Evolutionary conservation across 2,888 invertebrate genomes (phyloP).

Genomic region (Drosophila neotestacea): DNA sequence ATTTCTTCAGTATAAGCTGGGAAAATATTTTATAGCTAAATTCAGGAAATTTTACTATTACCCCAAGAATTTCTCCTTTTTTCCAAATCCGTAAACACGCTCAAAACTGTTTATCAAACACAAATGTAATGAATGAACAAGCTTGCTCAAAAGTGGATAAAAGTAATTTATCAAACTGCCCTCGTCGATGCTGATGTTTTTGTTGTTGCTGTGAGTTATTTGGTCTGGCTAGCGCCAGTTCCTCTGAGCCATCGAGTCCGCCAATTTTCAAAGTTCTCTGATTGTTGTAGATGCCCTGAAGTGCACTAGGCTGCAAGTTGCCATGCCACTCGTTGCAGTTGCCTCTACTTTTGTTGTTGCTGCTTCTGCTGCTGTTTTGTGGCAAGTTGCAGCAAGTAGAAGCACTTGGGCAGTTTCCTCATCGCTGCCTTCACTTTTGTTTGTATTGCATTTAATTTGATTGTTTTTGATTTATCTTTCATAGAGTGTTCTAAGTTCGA

Average conservation of each 20-base stretch:
- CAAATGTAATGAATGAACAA: too few species aligned
- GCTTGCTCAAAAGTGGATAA: too few species aligned
- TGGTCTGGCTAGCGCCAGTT: constrained; percentile 48
- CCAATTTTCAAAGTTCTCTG: constrained; percentile 54
- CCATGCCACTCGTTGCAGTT: constrained; percentile 24
- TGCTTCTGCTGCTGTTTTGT: constrained; percentile 30
- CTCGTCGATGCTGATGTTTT: constrained; percentile 2
- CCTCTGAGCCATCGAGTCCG: constrained; percentile 32
- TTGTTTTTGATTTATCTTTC: constrained; percentile 79
- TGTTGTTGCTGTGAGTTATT: constrained; percentile 42
- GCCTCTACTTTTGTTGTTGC: constrained; percentile 51
- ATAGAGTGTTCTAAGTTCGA: constrained; percentile 31
- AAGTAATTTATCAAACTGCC: not conserved
- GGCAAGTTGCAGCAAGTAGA: constrained; percentile 15
- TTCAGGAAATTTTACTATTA: too few species aligned
- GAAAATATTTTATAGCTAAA: too few species aligned
- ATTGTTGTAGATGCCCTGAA: constrained; percentile 46
- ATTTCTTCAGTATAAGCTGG: too few species aligned
- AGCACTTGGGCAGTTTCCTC: constrained; percentile 57
- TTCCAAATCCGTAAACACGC: too few species aligned
- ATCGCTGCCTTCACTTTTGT: constrained; percentile 46
- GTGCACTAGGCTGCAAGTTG: constrained; percentile 26
- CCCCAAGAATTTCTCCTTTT: too few species aligned
- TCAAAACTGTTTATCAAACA: too few species aligned
- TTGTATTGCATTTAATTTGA: constrained; percentile 77